phyloP scores from a whole-genome alignment of 2,113 vertebrate genomes.

The Centropus unirufus region DNA sequence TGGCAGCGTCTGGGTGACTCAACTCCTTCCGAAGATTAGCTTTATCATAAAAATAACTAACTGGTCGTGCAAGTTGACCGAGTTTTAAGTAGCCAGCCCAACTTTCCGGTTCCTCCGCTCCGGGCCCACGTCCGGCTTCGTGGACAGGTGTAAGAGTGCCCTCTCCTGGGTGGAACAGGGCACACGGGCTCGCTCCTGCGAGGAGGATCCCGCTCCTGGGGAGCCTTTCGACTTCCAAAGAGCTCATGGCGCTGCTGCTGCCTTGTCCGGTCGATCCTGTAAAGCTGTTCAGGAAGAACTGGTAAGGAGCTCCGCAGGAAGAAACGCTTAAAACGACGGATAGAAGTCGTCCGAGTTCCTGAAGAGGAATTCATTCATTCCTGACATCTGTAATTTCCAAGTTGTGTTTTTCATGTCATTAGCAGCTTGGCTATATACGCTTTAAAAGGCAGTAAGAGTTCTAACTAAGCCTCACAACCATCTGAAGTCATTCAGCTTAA shows the following conservation, averaged over 20 bases:
- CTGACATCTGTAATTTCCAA: neutral
- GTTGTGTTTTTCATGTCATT: neutral
- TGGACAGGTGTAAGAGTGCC: conserved; percentile 32
- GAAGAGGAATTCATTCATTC: neutral
- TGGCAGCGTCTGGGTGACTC: conserved; percentile 24
- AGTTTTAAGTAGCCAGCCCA: neutral
- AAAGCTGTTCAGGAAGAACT: neutral
- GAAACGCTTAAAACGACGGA: neutral
- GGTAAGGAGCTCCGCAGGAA: neutral
- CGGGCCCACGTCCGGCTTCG: neutral
- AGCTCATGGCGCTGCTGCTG: neutral
- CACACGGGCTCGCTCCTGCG: neutral
- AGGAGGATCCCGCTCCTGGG: neutral
- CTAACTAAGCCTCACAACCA: neutral
- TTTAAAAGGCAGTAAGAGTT: neutral
- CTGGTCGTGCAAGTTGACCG: conserved; percentile 3
- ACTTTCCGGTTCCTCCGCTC: neutral
- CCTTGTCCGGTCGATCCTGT: neutral
- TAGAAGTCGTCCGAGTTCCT: neutral
- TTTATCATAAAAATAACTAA: conserved; percentile 22
- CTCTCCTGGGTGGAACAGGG: conserved; percentile 44
- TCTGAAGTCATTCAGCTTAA: neutral
- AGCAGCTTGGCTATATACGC: neutral
- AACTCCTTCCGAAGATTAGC: neutral
- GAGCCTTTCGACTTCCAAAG: neutral